These are phyloP conservation scores for Erebia aethiops DNA, from an alignment of 2,888 invertebrate genomes.

Conservation along the genomic window DNA sequence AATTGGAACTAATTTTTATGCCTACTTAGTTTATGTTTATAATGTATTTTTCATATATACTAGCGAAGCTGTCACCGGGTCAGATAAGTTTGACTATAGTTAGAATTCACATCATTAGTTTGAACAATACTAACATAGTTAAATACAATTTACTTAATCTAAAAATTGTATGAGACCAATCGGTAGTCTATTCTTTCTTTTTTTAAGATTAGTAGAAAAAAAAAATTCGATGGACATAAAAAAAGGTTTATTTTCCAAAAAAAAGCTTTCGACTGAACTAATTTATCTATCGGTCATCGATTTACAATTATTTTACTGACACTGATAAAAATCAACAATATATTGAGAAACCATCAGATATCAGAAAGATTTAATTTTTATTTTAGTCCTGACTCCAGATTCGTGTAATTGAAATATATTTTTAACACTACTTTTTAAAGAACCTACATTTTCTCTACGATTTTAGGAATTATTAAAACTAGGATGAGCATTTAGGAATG, in stretches of 20 bases:
- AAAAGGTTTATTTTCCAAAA: neutral
- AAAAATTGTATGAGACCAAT: neutral
- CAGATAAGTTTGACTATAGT: neutral
- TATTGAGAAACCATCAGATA: neutral
- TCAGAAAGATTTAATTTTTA: neutral
- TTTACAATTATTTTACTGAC: neutral
- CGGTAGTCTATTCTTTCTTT: neutral
- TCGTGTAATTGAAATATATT: neutral
- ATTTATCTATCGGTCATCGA: neutral
- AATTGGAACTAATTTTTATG: too few relatives aligned
- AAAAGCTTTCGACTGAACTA: neutral
- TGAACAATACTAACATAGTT: slow-evolving; percentile 6
- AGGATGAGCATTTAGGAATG: slow-evolving; percentile 41
- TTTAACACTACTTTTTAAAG: neutral
- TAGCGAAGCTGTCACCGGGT: too few relatives aligned
- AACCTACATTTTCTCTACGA: slow-evolving; percentile 20
- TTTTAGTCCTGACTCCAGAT: neutral
- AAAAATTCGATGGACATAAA: neutral
- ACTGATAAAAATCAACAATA: neutral
- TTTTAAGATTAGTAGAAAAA: neutral
- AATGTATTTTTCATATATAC: too few relatives aligned
- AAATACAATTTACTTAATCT: neutral
- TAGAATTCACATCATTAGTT: slow-evolving; percentile 12
- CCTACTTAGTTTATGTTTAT: too few relatives aligned
- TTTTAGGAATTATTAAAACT: slow-evolving; percentile 36